Evolutionary conservation across 2,113 vertebrate genomes (phyloP), one percentile per base, ranked within the genome.

Genomic region (Rhabdornis inornatus): DNA sequence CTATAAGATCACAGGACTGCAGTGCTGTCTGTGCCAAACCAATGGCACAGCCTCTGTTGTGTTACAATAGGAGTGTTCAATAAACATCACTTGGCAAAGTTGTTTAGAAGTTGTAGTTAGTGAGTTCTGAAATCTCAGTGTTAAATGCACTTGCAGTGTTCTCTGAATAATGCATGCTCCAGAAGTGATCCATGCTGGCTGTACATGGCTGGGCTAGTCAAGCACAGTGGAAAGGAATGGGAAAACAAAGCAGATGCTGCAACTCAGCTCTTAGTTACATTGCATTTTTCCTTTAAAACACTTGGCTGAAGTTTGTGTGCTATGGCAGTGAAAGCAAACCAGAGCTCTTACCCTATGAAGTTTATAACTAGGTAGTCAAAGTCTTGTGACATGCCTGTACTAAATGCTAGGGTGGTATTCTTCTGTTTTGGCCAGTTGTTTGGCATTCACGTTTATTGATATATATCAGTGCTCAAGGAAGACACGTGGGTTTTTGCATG

Each of bases 391-490:
- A 0, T 10, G 35, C 6, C 11, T 23, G 8, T 57, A 15, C 21
- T 66, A 28, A 79, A 30, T 35, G 24, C n/a, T 28, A 7, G n/a
- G 19, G 18, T 64, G 4, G 31, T 17, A 12, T 13, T 78, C 11
- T 21, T 87, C 35, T 70, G 65, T 49, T 87, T 53, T 24, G 53
- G 80, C n/a, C 27, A 28, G 17, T 52, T 87, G 18, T 76, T 79
- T 69, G 70, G 45, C 30, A 8, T 71, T 91, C 3, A 0, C 42
- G 11, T 87, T 68, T 56, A 25, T 42, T 66, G 42, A 20, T 65
- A 21, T 2, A 3, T 56, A 35, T 70, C 1, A 3, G 21, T 14
- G 7, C 65, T 89, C 0, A 9, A 42, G 35, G 50, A 35, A 9
- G 42, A 27, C 40, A 69, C 1, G 13, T 37, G 45, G 42, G 9